Base-by-base conservation (phyloP, 2,797 vertebrate species). In the Enteromius unitaeniatus region DNA sequence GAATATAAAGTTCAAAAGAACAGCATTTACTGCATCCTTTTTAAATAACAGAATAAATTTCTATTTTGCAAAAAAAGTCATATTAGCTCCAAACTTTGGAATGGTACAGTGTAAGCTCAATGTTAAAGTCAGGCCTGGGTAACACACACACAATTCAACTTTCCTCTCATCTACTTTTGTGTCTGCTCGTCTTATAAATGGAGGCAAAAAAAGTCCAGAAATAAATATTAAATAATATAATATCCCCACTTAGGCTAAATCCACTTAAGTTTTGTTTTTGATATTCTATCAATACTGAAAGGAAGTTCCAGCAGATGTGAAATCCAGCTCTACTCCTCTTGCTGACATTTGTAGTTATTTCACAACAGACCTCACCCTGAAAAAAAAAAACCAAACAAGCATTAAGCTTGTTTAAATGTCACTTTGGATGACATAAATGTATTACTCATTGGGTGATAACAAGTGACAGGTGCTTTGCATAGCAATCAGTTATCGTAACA, bases 291-390 rank as follows among this genome's bases (percentile, higher is more conserved):
- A 64, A 21, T 23, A 26, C 19, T 19, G 6, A 40, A 7, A 45
- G 58, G 70, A 82, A 51, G 23, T 75, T 82, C 14, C 45, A 19
- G 28, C 15, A 75, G 9, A 81, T 49, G 69, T n/a, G 80, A 75
- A 82, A 82, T 51, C 19, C 80, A 64, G 23, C 45, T 42, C 17
- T n/a, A 4, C 55, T 58, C 19, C 19, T 42, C 42, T 34, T 8
- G 23, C 8, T 28, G n/a, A 21, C 26, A 81, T 73, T 47, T 81
- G 19, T 26, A 15, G 13, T 49, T 58, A 73, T 64, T 40, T 34
- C 26, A 81, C 14, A 19, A 51, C 11, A n/a, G 19, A 34, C 34
- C 60, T 70, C 51, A 26, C 65, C 53, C 37, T 60, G 19, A 72
- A 47, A 73, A 40, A 53, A 42, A 67, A 15, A 82, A 51, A 34